Conservation (phyloP, 2,888 invertebrate genomes). For the Tipula helvola region DNA sequence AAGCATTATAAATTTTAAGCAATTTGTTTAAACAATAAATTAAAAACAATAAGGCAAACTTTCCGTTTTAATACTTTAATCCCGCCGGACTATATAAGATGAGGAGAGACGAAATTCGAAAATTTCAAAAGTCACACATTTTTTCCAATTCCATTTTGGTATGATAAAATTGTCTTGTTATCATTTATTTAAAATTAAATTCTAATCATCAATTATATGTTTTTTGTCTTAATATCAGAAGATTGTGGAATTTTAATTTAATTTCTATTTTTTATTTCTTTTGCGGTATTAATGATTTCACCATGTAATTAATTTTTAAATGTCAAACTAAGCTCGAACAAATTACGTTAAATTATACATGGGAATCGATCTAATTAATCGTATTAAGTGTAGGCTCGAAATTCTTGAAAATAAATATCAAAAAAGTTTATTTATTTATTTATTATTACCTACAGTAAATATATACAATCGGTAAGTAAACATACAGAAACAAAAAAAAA, state of each 20-base stretch:
- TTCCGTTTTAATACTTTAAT: neutral
- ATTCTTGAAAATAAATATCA: too few species aligned
- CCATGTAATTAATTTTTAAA: too few species aligned
- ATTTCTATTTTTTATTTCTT: too few species aligned
- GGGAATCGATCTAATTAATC: too few species aligned
- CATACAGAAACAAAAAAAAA: too few species aligned
- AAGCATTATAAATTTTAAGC: neutral
- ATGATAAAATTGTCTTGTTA: neutral
- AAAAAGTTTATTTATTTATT: too few species aligned
- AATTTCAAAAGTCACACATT: neutral
- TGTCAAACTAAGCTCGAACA: too few species aligned
- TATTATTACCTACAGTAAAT: too few species aligned
- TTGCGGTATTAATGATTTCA: too few species aligned
- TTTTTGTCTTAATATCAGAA: neutral
- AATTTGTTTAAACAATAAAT: neutral
- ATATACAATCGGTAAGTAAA: too few species aligned
- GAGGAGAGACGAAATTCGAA: neutral
- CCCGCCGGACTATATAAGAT: neutral
- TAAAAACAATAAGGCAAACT: neutral
- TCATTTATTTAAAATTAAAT: neutral
- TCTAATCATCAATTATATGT: neutral
- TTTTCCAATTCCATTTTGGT: neutral
- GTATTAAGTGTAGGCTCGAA: too few species aligned
- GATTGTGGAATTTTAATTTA: neutral
- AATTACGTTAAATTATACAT: too few species aligned